These are phyloP conservation scores for Kuschelorhynchus macadamiae DNA, from an alignment of 2,888 invertebrate species.

Conservation along the genomic window DNA sequence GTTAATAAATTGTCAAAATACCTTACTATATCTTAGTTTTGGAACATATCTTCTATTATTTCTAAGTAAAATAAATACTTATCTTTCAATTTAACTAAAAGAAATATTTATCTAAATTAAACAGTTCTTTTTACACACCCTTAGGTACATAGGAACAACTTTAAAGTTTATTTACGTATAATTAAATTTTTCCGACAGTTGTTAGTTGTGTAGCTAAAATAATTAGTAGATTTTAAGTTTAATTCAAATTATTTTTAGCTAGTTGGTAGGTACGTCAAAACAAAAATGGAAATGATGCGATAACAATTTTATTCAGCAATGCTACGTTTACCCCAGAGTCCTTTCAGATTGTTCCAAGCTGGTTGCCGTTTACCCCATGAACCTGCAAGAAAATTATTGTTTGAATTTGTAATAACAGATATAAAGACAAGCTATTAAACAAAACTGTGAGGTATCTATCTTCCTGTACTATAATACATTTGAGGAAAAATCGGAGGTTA, in stretches of 20 bases:
- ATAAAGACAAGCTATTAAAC: not conserved
- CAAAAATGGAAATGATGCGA: constrained; percentile 1
- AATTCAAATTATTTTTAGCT: constrained; percentile 8
- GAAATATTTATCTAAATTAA: not conserved
- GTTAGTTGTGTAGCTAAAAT: not conserved
- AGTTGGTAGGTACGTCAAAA: not conserved
- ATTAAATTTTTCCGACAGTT: not conserved
- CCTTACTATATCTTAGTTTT: no score
- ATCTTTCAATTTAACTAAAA: no score
- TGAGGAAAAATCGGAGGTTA: no score
- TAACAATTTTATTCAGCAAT: constrained; percentile 55
- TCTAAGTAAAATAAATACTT: no score
- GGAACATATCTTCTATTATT: no score
- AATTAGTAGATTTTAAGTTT: constrained; percentile 5
- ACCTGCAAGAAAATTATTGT: constrained; percentile 68
- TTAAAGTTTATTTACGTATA: constrained; percentile 8
- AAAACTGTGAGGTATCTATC: no score
- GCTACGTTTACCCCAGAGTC: constrained; percentile 83
- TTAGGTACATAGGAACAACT: not conserved
- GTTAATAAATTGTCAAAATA: no score
- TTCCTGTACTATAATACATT: no score
- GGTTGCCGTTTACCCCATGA: constrained; percentile 85
- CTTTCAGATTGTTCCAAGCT: constrained; percentile 84
- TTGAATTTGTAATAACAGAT: not conserved
- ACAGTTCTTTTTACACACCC: constrained; percentile 1